A percentile compares a stretch with the other conserved stretches of the same genome.
Evolutionary conservation across 2,888 invertebrate species (phyloP).

Genomic region (Gandaritis pyraliata): DNA sequence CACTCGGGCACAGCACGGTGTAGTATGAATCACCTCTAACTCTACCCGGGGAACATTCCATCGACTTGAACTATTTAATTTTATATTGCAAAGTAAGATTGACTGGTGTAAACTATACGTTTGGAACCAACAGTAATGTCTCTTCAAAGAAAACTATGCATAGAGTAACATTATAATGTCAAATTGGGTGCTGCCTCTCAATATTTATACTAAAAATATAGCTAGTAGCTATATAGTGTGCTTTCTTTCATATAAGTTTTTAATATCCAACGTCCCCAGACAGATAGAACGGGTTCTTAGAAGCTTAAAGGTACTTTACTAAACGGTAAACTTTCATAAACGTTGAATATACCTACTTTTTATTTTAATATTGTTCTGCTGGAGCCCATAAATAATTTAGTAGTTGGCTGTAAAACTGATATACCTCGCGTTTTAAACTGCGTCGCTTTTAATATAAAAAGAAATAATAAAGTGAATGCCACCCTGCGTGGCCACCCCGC

Average conservation of each 20-base stretch:
- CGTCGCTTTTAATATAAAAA: constrained; percentile 8
- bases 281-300: neutral
- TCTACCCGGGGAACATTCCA: neutral
- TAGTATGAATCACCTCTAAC: too few species aligned
- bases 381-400: neutral
- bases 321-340: neutral
- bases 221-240: too few species aligned
- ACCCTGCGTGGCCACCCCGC: neutral
- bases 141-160: neutral
- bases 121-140: neutral
- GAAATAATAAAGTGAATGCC: constrained; percentile 2
- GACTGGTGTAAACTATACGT: too few species aligned
- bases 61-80: neutral
- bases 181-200: neutral
- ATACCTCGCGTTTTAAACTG: neutral
- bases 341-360: neutral
- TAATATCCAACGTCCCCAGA: too few species aligned
- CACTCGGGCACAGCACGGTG: too few species aligned
- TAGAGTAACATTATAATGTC: neutral
- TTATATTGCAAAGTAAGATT: too few species aligned
- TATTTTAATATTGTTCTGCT: neutral
- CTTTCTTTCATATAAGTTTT: too few species aligned
- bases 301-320: neutral
- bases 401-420: neutral
- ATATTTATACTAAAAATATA: neutral